Evolutionary conservation across 2,113 vertebrate genomes (phyloP).

Genomic region (Erpornis zantholeuca): DNA sequence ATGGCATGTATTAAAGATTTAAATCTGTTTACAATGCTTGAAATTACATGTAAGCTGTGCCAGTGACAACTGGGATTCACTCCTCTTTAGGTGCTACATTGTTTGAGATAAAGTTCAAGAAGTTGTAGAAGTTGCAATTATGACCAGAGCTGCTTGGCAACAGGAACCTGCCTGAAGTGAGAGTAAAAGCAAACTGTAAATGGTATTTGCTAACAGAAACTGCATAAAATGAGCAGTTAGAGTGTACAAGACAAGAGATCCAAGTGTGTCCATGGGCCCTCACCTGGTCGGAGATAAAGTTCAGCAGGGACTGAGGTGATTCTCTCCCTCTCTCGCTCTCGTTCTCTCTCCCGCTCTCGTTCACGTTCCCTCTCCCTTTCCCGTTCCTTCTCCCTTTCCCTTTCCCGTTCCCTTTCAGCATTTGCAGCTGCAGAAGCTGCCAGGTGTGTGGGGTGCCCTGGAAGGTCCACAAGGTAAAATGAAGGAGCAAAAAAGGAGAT

Average conservation of each 20-base stretch:
- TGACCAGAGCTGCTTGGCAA: background rate
- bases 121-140: background rate
- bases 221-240: background rate
- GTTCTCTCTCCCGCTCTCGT: conserved; percentile 65
- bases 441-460: conserved; percentile 88
- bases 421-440: conserved; percentile 81
- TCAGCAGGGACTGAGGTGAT: conserved; percentile 68
- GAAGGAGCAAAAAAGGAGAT: background rate
- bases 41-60: background rate
- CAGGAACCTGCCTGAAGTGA: background rate
- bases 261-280: background rate
- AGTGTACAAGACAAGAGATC: background rate
- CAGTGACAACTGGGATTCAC: background rate
- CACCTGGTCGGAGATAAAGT: conserved; percentile 78
- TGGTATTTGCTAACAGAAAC: background rate
- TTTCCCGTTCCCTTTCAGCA: conserved; percentile 78
- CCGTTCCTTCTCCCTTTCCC: conserved; percentile 74
- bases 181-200: background rate
- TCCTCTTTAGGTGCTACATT: background rate
- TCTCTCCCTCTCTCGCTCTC: conserved; percentile 73
- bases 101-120: background rate
- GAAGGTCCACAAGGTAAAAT: background rate
- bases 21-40: background rate
- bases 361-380: conserved; percentile 71
- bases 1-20: background rate